These are phyloP conservation scores for Cygnus olor DNA, from an alignment of 2,797 vertebrate species.

Conservation along the genomic window DNA sequence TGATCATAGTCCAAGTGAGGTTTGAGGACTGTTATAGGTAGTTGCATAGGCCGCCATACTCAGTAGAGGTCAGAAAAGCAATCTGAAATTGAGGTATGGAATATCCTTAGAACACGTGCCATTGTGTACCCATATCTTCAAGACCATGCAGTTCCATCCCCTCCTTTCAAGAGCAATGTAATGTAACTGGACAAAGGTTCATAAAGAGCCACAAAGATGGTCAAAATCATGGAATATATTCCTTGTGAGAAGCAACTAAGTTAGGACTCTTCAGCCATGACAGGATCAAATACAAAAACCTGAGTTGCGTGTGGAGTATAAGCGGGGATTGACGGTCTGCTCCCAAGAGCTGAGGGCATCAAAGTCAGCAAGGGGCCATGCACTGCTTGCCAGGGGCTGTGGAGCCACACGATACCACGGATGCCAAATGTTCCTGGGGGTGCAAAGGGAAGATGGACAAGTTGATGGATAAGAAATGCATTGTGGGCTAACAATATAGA, in stretches of 20 bases:
- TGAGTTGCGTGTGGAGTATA: background rate
- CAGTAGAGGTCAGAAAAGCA: background rate
- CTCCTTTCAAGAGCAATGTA: background rate
- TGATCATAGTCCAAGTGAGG: background rate
- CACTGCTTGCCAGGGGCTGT: background rate
- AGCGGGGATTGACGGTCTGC: background rate
- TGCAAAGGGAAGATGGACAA: background rate
- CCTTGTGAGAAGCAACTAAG: background rate
- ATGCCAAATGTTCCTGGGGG: background rate
- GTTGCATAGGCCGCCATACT: background rate
- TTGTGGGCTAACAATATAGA: background rate
- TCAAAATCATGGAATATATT: background rate
- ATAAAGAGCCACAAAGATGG: background rate
- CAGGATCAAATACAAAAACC: background rate
- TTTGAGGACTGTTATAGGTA: background rate
- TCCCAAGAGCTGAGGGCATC: background rate
- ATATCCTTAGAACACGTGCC: background rate
- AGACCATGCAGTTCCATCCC: background rate
- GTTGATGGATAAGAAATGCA: background rate
- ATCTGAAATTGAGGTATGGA: background rate
- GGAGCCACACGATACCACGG: background rate
- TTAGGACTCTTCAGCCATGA: background rate
- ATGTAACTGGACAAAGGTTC: background rate
- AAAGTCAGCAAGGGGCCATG: background rate
- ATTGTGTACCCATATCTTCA: background rate